Evolutionary conservation across 2,888 invertebrate genomes (phyloP), one percentile per base, ranked within the genome.

Genomic region (Gasteruption jaculator): DNA sequence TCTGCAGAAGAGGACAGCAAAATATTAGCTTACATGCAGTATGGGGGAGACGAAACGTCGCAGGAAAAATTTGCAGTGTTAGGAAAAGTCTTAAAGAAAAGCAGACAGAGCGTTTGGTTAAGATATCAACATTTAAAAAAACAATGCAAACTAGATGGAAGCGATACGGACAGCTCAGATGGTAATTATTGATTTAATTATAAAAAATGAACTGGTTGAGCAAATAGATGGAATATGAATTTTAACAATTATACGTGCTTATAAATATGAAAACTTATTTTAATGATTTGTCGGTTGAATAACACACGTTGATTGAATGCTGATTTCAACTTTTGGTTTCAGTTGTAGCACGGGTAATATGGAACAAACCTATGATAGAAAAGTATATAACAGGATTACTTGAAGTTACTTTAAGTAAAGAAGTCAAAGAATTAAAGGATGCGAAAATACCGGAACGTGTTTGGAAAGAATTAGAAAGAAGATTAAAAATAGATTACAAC

Each of bases 381-480:
- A 44, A 49, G 21, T 64, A 59, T 25, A 46, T 69, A 41, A 43
- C 52, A 31, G 34, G 27, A 14, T 50, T 69, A 22, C 29, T 63
- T 11, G 25, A 50, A 11, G 3, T 58, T 12, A 62, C 61, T 3
- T 22, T 59, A 16, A 56, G 52, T 35, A 37, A 50, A 1, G 32
- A 59, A 11, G 29, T 67, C 31, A 6, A 34, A 2, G 59, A 65
- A 19, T 50, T 68, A 10, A 66, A 68, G 48, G 46, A 56, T 38
- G 56, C 59, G 7, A 21, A 20, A 4, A 53, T 68, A 21, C 59
- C 60, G 12, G 47, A 48, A 30, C 38, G 51, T 22, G 48, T 65
- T 12, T 69, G 69, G 69, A n/a, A 43, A 5, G 48, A 60, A 48
- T 16, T 68, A 35, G 56, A 57, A 42, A 15, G 48, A 10, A 55